Evolutionary conservation across 2,113 vertebrate genomes (phyloP).

Genomic region (Zosterops japonicus): DNA sequence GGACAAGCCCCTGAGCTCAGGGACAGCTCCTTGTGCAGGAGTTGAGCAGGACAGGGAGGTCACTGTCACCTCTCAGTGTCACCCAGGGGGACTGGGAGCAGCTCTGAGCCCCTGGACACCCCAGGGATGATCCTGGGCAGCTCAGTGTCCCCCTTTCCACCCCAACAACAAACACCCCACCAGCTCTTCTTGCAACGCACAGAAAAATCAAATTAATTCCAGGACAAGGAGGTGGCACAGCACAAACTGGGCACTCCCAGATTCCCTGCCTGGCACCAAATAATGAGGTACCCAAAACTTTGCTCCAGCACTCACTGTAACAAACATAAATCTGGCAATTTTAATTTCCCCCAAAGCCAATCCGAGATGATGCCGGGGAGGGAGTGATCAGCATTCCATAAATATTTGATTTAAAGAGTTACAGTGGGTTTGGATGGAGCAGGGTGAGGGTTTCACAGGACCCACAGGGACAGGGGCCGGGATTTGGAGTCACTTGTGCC

Average conservation of each 20-base stretch:
- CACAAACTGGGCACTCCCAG: not conserved
- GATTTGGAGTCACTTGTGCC: not conserved
- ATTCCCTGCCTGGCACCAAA: not conserved
- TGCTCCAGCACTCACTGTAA: not conserved
- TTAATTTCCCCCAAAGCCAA: not conserved
- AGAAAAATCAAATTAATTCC: not conserved
- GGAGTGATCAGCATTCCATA: slow-evolving; percentile 22
- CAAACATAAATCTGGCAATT: not conserved
- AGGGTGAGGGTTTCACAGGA: not conserved
- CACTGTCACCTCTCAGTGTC: not conserved
- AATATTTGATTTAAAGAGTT: not conserved
- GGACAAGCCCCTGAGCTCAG: not conserved
- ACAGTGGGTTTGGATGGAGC: not conserved
- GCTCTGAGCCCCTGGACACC: fast-evolving
- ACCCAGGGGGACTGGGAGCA: fast-evolving
- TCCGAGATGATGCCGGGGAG: fast-evolving
- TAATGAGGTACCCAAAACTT: not conserved
- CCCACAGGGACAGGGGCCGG: no score
- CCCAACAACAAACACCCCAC: fast-evolving
- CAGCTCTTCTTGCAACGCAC: fast-evolving
- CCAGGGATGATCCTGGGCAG: fast-evolving
- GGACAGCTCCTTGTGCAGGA: not conserved
- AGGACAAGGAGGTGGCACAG: not conserved
- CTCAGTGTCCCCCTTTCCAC: fast-evolving
- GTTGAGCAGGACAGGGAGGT: fast-evolving